A percentile compares a stretch with the other conserved stretches of the same genome.
Conservation (phyloP, 1,140 invertebrate genomes). For the Drosophila orena region DNA sequence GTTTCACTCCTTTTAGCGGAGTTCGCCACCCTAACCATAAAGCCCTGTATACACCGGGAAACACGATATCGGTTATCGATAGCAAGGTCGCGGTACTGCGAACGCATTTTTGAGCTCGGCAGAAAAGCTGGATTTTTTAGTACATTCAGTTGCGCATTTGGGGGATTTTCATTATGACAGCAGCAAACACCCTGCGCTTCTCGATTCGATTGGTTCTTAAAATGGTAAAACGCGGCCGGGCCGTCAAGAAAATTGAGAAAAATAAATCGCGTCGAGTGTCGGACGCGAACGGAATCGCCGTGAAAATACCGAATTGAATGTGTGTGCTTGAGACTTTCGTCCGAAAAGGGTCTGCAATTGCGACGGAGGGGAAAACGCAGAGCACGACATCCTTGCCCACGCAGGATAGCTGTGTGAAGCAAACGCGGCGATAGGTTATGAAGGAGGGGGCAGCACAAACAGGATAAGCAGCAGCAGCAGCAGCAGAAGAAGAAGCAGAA, state of each 20-base stretch:
- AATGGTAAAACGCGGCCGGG: conserved; percentile 29
- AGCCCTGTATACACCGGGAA: no score
- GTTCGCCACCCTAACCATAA: no score
- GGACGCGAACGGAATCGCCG: neutral
- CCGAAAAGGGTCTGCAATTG: neutral
- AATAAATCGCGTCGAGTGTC: neutral
- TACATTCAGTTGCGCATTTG: neutral
- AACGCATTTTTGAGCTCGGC: neutral
- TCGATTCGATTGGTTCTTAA: conserved; percentile 1
- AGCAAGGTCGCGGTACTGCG: no score
- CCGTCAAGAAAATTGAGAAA: conserved; percentile 1
- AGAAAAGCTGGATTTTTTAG: neutral
- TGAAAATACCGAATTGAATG: conserved; percentile 1
- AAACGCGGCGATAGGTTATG: conserved; percentile 45
- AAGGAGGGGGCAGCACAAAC: conserved; percentile 17
- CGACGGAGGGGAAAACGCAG: neutral
- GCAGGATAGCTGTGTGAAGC: conserved; percentile 70
- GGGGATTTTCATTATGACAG: neutral
- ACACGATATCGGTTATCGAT: no score
- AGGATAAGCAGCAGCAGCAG: neutral
- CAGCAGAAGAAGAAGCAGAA: conserved; percentile 45
- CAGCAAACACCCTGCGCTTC: neutral
- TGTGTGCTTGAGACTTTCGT: neutral
- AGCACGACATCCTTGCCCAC: conserved; percentile 63
- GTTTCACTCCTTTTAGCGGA: no score